These are phyloP conservation scores for Amphipyra berbera DNA, from an alignment of 2,888 invertebrate genomes.

Conservation along the genomic window DNA sequence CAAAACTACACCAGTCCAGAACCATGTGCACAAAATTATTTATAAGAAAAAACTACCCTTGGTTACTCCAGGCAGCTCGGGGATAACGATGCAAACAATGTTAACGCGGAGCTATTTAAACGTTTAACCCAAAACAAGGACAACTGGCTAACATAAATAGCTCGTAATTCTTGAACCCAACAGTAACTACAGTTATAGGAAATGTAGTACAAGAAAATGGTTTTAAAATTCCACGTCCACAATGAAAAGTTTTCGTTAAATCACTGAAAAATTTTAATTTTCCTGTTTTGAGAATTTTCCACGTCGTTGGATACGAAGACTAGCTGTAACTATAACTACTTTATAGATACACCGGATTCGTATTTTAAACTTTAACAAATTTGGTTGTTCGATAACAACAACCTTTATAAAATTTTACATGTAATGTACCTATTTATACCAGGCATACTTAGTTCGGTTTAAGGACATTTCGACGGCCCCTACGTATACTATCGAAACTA, in stretches of 20 bases:
- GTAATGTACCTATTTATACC: no score
- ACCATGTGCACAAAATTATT: neutral
- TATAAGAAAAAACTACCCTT: slow-evolving; percentile 3
- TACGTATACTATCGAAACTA: no score
- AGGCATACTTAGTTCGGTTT: no score
- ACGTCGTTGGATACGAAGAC: slow-evolving; percentile 2
- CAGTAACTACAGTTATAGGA: slow-evolving; percentile 24
- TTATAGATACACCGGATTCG: neutral
- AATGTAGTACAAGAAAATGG: slow-evolving; percentile 31
- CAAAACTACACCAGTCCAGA: no score
- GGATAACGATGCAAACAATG: slow-evolving; percentile 49
- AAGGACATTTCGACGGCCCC: no score
- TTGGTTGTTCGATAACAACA: no score
- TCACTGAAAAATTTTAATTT: slow-evolving; percentile 48
- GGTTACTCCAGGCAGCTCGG: slow-evolving; percentile 6
- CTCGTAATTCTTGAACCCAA: slow-evolving; percentile 29
- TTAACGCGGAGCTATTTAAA: slow-evolving; percentile 35
- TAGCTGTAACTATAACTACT: neutral
- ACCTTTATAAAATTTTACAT: no score
- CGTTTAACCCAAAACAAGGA: slow-evolving; percentile 32
- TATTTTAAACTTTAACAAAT: slow-evolving; percentile 1
- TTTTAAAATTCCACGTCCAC: slow-evolving; percentile 27
- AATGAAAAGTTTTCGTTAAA: slow-evolving; percentile 40
- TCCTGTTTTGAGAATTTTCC: slow-evolving; percentile 29
- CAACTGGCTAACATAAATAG: slow-evolving; percentile 40